Base-by-base conservation (phyloP, 2,797 vertebrate species). In the Acrossocheilus fasciatus region DNA sequence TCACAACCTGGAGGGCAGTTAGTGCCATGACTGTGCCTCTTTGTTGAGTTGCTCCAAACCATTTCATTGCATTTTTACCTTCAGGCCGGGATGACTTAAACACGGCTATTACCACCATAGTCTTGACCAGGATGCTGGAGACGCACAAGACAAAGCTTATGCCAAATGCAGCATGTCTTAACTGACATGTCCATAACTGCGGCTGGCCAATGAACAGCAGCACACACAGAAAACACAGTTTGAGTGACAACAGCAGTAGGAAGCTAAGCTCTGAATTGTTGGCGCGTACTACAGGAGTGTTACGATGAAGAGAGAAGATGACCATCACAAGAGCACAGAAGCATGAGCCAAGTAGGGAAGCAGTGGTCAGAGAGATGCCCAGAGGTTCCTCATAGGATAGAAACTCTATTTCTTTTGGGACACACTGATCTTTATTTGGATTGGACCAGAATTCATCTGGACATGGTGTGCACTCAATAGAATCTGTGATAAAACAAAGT, bases 31-130 rank as follows among this genome's bases (percentile, higher is more conserved):
- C 93, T 18, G 92, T 94, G 66, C 93, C 93, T 87, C 93, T 93
- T 89, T 95, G 95, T 75, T 93, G 93, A 9, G 88, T 15, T n/a
- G 82, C 52, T 34, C 93, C 93, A 91, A 94, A 94, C 92, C 92
- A 93, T 82, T 92, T 94, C 12, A 94, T 88, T 76, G 8, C 79
- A 52, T 7, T n/a, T 72, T 87, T 91, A 50, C 90, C 91, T 36
- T 92, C 89, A 83, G 92, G 77, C 41, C 77, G 23, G 87, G 93
- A 89, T 73, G 92, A 88, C 30, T 89, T 91, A 30, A 94, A 94
- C 34, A 92, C 92, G 12, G 92, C 92, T 54, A 94, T 88, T 83
- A 91, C 95, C 12, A 95, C 95, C 1, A 95, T 91, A n/a, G 95
- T 95, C 82, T 92, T 92, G 26, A 92, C 91, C 80, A 91, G 88